Percentiles rank a stretch among this genome's conserved stretches.
Evolutionary conservation across 2,888 invertebrate species (phyloP).

Genomic region (Drosophila peninsularis): DNA sequence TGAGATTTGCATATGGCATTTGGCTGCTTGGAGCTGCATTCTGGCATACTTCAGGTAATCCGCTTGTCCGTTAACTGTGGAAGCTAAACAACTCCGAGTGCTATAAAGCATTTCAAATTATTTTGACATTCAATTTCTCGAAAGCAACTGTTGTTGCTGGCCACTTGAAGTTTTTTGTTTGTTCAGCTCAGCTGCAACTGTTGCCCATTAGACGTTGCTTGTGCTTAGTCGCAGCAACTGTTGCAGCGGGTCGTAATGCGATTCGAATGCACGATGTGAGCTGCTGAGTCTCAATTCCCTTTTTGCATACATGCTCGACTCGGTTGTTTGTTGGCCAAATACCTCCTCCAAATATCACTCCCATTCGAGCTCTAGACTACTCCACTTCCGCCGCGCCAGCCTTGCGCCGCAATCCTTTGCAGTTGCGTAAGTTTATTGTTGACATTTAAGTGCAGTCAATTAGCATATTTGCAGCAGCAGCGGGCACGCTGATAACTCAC

Average conservation of each 20-base stretch:
- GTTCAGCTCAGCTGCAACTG: background rate
- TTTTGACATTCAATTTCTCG: constrained; percentile 53
- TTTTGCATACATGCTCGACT: background rate
- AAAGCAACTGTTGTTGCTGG: background rate
- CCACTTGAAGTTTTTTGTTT: background rate
- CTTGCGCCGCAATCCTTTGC: constrained; percentile 4
- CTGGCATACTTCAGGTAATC: constrained; percentile 45
- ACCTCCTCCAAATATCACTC: background rate
- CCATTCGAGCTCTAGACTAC: constrained; percentile 1
- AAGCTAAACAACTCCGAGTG: constrained; percentile 14
- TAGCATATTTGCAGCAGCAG: constrained; percentile 44
- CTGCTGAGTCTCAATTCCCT: background rate
- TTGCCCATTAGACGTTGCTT: constrained; percentile 3
- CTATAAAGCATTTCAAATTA: constrained; percentile 53
- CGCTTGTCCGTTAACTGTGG: constrained; percentile 40
- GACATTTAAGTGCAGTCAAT: constrained; percentile 53
- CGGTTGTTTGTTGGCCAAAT: background rate
- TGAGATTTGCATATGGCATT: constrained; percentile 59
- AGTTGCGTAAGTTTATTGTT: constrained; percentile 36
- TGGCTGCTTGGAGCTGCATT: constrained; percentile 49
- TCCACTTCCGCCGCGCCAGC: background rate
- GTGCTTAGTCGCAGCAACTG: background rate
- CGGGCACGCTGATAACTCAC: constrained; percentile 43
- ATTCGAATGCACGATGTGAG: background rate
- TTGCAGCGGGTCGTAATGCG: background rate